Percentiles rank a stretch among this genome's conserved stretches.
Conservation (phyloP, 2,888 invertebrate species). For the Drosophila setosimentum region DNA sequence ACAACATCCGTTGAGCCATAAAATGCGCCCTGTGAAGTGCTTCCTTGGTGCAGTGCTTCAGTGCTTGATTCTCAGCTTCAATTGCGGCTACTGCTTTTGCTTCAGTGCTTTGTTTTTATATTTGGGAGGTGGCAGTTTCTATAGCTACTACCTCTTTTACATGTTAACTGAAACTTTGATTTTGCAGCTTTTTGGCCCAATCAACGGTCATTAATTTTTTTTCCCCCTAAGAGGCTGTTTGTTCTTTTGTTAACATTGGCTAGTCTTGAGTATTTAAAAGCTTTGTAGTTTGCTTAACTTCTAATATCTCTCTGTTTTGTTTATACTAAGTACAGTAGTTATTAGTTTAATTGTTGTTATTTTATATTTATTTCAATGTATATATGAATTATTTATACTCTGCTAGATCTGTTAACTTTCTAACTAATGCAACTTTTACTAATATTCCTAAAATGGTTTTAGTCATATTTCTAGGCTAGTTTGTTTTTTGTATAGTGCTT, state of each 20-base stretch:
- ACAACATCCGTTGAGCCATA: slow-evolving; percentile 62
- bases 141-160: slow-evolving; percentile 6
- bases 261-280: neutral
- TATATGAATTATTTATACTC: neutral
- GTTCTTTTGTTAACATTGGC: neutral
- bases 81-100: slow-evolving; percentile 55
- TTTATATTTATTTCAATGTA: neutral
- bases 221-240: slow-evolving; percentile 22
- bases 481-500: slow-evolving; percentile 46
- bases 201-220: slow-evolving; percentile 9
- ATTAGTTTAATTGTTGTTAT: slow-evolving; percentile 26
- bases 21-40: slow-evolving; percentile 19
- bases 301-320: slow-evolving; percentile 17
- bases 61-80: slow-evolving; percentile 60
- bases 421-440: neutral
- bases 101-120: slow-evolving; percentile 27
- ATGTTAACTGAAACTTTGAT: slow-evolving; percentile 57
- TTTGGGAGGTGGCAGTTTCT: slow-evolving; percentile 14
- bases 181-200: slow-evolving; percentile 68
- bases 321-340: neutral
- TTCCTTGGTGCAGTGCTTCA: slow-evolving; percentile 71
- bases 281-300: slow-evolving; percentile 9
- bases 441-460: neutral
- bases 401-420: neutral
- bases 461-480: slow-evolving; percentile 4